These are phyloP conservation scores for Phytoseiulus persimilis DNA, from an alignment of 2,888 invertebrate species.

Conservation along the genomic window DNA sequence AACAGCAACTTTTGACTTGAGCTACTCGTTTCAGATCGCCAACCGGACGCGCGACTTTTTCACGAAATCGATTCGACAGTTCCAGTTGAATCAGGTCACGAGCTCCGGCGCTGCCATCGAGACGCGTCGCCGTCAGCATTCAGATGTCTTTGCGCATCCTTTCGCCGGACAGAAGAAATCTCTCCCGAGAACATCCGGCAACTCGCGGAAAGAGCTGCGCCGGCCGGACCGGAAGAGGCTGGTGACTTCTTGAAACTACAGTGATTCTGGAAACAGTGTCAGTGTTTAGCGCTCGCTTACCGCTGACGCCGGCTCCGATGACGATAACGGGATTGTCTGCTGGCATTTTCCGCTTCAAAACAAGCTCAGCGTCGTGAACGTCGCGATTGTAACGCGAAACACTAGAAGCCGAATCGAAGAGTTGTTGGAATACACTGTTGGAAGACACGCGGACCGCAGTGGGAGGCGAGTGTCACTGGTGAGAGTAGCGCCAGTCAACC, in stretches of 20 bases:
- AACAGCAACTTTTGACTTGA: too few relatives aligned
- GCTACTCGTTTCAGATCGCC: too few relatives aligned
- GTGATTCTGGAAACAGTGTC: neutral
- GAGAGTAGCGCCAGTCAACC: neutral
- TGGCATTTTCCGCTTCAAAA: neutral
- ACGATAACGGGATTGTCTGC: slow-evolving; percentile 41
- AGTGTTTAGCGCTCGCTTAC: slow-evolving; percentile 40
- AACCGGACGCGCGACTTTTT: too few relatives aligned
- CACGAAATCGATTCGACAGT: too few relatives aligned
- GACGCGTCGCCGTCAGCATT: too few relatives aligned
- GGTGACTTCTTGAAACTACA: neutral
- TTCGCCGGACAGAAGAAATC: too few relatives aligned
- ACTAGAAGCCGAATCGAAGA: neutral
- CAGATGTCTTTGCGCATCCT: too few relatives aligned
- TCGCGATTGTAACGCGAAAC: neutral
- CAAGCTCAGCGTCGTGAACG: neutral
- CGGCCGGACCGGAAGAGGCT: too few relatives aligned
- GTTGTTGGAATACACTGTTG: neutral
- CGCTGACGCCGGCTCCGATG: slow-evolving; percentile 44
- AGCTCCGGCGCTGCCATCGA: too few relatives aligned
- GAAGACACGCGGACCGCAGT: neutral
- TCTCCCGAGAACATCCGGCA: too few relatives aligned
- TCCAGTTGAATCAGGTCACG: too few relatives aligned
- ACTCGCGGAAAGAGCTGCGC: too few relatives aligned
- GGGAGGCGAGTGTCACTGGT: slow-evolving; percentile 5